phyloP scores from a whole-genome alignment of 2,113 vertebrate species.

The Columbina picui region DNA sequence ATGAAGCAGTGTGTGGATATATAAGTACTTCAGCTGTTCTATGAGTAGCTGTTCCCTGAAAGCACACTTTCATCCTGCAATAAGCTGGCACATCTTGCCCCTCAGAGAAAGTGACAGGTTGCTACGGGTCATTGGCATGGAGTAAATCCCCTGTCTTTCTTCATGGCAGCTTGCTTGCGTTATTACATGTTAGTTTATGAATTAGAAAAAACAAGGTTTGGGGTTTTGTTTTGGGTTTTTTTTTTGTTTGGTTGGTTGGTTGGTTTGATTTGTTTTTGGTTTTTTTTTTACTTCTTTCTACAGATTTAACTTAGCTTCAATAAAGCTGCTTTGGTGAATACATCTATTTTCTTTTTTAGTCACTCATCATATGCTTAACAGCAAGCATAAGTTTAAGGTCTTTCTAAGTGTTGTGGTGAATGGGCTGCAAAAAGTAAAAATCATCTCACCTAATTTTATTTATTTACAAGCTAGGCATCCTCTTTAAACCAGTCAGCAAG shows the following conservation, averaged over 20 bases:
- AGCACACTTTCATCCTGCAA: not conserved
- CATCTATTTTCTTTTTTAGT: not conserved
- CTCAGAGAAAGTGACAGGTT: not conserved
- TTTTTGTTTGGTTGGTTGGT: too few relatives aligned
- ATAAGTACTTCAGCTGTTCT: not conserved
- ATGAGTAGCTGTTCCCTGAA: not conserved
- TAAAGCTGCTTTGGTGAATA: not conserved
- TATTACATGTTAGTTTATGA: not conserved
- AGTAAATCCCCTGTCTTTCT: not conserved
- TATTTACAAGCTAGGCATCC: not conserved
- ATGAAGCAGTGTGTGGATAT: not conserved
- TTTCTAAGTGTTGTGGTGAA: not conserved
- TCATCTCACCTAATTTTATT: not conserved
- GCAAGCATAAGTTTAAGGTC: not conserved
- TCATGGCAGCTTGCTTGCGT: not conserved
- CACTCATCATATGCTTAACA: not conserved
- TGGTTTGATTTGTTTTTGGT: not conserved
- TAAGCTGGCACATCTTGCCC: rapidly evolving
- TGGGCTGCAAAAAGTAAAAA: not conserved
- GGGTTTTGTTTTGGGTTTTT: not conserved
- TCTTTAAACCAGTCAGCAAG: not conserved
- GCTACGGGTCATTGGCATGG: not conserved
- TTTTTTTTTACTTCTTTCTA: not conserved
- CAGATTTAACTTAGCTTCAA: not conserved
- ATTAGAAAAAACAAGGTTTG: not conserved